Evolutionary conservation across 2,113 vertebrate species (phyloP).

Genomic region (Malurus melanocephalus): DNA sequence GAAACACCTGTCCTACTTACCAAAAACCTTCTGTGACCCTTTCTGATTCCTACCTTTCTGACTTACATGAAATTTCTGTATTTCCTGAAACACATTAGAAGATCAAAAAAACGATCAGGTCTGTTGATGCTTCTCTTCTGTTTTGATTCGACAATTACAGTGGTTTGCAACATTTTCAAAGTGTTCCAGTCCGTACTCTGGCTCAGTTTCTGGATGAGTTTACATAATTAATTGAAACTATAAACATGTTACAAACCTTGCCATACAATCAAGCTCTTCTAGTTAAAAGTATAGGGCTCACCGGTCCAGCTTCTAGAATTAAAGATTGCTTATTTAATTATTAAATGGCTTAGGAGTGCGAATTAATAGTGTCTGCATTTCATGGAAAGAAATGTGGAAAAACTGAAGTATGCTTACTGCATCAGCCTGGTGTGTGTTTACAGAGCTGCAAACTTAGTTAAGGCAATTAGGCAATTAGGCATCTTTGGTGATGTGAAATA

Average conservation of each 20-base stretch:
- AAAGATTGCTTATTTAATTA: background rate
- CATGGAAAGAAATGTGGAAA: background rate
- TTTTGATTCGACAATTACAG: background rate
- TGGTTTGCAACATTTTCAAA: background rate
- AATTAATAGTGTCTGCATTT: background rate
- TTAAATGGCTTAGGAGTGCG: background rate
- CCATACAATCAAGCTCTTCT: background rate
- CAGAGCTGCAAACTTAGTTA: background rate
- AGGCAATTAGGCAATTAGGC: background rate
- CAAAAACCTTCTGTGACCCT: background rate
- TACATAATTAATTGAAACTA: background rate
- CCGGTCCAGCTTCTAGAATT: background rate
- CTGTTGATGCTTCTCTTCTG: background rate
- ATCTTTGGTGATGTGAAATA: background rate
- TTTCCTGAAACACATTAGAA: background rate
- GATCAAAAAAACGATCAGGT: background rate
- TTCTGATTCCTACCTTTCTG: background rate
- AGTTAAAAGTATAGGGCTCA: background rate
- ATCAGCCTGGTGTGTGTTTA: background rate
- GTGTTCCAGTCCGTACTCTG: background rate
- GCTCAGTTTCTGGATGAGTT: background rate
- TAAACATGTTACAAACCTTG: rapidly evolving
- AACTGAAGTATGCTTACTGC: background rate
- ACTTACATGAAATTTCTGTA: background rate
- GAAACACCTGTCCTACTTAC: background rate